Conservation (phyloP, 2,797 vertebrate genomes). For the Macropus fuliginosus region DNA sequence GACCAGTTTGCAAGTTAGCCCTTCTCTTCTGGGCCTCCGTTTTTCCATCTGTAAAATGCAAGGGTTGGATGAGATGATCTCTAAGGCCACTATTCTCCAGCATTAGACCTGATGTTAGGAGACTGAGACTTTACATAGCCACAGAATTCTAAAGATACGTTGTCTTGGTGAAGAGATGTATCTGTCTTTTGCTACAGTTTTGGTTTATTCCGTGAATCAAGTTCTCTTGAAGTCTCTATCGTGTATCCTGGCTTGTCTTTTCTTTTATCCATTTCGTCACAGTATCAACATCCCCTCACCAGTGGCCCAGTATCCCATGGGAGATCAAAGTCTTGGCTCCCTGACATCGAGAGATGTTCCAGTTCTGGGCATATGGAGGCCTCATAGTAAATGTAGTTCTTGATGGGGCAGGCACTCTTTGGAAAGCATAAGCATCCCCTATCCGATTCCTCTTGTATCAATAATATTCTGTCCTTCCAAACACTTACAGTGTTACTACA, state of each 20-base stretch:
- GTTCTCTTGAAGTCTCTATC: background rate
- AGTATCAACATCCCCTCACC: background rate
- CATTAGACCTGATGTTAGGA: too few relatives aligned
- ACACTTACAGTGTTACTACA: background rate
- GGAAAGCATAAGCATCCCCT: background rate
- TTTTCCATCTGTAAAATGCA: background rate
- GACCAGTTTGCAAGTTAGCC: slow-evolving; percentile 3
- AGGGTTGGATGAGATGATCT: background rate
- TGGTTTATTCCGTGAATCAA: background rate
- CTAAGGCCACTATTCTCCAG: background rate
- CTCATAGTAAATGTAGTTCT: background rate
- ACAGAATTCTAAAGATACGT: background rate
- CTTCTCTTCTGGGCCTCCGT: background rate
- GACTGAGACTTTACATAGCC: too few relatives aligned
- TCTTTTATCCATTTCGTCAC: background rate
- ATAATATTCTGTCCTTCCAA: background rate
- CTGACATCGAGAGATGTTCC: background rate
- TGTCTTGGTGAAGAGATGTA: too few relatives aligned
- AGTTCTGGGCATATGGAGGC: background rate
- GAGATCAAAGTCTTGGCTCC: background rate
- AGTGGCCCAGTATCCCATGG: background rate
- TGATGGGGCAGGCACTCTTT: background rate
- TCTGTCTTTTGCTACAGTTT: too few relatives aligned
- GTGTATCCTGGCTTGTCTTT: background rate
- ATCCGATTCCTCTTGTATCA: background rate